These are phyloP conservation scores for Lepeophtheirus nordmannii DNA, from an alignment of 2,888 invertebrate genomes.

Conservation along the genomic window DNA sequence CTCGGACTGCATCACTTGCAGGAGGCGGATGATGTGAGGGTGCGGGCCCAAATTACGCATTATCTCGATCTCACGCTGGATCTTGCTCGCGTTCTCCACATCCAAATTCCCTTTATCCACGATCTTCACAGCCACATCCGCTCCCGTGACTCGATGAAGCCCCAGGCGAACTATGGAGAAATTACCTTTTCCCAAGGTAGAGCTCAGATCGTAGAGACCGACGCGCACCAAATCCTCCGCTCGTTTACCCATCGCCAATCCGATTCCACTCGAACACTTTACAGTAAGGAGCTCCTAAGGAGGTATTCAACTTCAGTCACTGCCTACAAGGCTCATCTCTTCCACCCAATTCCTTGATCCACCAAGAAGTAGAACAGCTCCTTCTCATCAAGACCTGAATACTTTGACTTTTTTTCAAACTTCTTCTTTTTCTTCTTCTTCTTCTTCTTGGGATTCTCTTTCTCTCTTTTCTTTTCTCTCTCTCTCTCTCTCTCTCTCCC, in stretches of 20 bases:
- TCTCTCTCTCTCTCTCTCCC: conserved; percentile 1
- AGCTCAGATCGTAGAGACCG: conserved; percentile 11
- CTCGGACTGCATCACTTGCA: conserved; percentile 96
- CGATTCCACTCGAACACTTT: too few relatives aligned
- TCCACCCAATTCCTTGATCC: neutral
- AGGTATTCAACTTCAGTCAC: neutral
- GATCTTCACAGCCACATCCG: conserved; percentile 84
- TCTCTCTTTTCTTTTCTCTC: neutral
- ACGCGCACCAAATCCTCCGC: conserved; percentile 11
- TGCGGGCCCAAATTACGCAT: conserved; percentile 81
- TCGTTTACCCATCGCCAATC: neutral
- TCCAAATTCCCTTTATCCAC: conserved; percentile 85
- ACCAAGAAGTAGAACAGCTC: neutral
- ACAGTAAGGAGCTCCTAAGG: too few relatives aligned
- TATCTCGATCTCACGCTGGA: conserved; percentile 90
- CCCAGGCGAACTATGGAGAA: conserved; percentile 23
- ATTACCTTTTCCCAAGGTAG: conserved; percentile 19
- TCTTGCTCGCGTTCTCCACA: conserved; percentile 77
- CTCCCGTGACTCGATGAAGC: conserved; percentile 9
- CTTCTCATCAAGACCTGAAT: neutral
- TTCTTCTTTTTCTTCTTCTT: too few relatives aligned
- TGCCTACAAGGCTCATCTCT: neutral
- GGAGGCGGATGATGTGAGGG: conserved; percentile 92
- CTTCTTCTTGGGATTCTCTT: neutral
- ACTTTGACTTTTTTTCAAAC: neutral